Evolutionary conservation across 2,888 invertebrate genomes (phyloP), one percentile per base, ranked within the genome.

Genomic region (Calameuta idolon): DNA sequence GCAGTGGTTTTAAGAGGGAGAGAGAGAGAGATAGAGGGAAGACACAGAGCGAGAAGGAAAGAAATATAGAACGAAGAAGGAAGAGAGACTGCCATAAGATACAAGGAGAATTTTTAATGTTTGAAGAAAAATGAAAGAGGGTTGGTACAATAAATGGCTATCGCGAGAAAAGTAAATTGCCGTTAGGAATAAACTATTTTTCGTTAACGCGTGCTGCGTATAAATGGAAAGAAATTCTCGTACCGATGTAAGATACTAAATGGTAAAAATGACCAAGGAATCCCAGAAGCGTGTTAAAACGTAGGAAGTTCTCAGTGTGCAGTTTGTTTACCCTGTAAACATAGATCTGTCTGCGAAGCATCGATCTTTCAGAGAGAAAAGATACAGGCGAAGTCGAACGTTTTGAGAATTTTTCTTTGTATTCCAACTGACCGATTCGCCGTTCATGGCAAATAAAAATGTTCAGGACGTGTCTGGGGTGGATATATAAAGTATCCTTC

Each of bases 1-100:
- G 79, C 75, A 34, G 74, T 23, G 55, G 55, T 9, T 55, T 31
- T 33, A 55, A 75, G 69, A 12, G 34, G 68, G 33, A 33, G 69
- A 12, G 69, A 75, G 40, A 74, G 34, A 74, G 68, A 73, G 34
- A 55, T 12, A 37, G 37, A 15, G 37, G 37, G 1, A 55, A 55
- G 23, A 9, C 1, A 35, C 9, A 55, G 23, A 55, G 23, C 2
- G 55, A 9, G 23, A 23, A 55, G 9, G 23, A 23, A 23, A 55
- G 9, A 55, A 23, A 55, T 1, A 35, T 23, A 23, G 23, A 55
- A 55, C 2, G 23, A 55, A 55, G 9, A 55, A 23, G 12, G 0
- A 55, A 40, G 23, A 55, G 5, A 23, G 9, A 55, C 12, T 37
- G 55, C 9, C 55, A 2, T 55, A 55, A 23, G 55, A 23, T 23